Conservation (phyloP, 2,797 vertebrate genomes). For the Alcedo quadribrachys region DNA sequence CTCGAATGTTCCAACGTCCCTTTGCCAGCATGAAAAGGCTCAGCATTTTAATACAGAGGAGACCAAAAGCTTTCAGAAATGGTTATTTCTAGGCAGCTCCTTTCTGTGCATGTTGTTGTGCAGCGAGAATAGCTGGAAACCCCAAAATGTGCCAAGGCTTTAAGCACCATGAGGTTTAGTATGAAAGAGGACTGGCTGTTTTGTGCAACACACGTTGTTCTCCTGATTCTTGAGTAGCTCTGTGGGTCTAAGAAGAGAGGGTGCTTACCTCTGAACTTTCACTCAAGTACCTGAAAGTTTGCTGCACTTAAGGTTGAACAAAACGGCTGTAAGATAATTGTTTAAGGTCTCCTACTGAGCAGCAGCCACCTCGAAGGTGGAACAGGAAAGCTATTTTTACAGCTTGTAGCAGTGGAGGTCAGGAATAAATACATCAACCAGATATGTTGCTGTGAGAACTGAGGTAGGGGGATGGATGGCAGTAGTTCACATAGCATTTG, state of each 20-base stretch:
- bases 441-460: conserved; percentile 45
- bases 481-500: conserved; percentile 60
- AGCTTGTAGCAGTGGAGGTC: background rate
- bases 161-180: conserved; percentile 50
- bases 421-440: conserved; percentile 51
- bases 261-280: background rate
- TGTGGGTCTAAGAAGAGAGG: background rate
- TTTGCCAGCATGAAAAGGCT: background rate
- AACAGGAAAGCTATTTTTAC: conserved; percentile 51
- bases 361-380: conserved; percentile 14
- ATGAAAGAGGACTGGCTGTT: conserved; percentile 24
- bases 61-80: conserved; percentile 9
- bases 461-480: conserved; percentile 56
- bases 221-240: conserved; percentile 5
- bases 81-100: conserved; percentile 40
- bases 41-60: background rate
- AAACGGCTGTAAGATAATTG: background rate
- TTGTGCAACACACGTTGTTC: background rate
- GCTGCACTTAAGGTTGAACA: background rate
- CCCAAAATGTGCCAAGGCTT: conserved; percentile 63
- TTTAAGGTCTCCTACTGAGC: background rate
- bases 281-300: conserved; percentile 8
- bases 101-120: conserved; percentile 43
- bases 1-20: background rate
- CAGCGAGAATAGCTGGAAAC: conserved; percentile 55